These are phyloP conservation scores for Semicossyphus pulcher DNA, from an alignment of 2,113 vertebrate species.

Conservation along the genomic window DNA sequence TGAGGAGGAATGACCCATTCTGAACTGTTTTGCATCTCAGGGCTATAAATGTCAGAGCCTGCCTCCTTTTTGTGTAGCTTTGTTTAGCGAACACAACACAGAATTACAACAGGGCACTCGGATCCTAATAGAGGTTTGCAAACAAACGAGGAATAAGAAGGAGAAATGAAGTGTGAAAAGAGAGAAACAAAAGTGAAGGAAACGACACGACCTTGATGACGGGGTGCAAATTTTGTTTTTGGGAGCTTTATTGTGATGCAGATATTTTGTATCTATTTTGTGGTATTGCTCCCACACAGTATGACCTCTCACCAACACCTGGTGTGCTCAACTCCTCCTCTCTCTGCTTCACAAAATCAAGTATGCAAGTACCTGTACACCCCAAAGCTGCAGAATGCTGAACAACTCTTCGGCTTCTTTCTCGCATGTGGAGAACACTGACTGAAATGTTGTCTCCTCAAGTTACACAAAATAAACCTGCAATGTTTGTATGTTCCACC, in stretches of 20 bases:
- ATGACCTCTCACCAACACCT: neutral
- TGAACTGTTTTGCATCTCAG: constrained; percentile 9
- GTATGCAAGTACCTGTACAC: neutral
- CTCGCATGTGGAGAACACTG: no score
- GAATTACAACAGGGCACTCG: neutral
- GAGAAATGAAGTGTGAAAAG: no score
- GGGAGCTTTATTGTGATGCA: neutral
- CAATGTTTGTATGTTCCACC: no score
- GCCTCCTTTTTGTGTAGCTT: neutral
- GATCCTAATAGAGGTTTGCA: neutral
- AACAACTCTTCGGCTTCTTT: neutral
- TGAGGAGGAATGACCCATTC: constrained; percentile 8
- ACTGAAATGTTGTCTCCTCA: no score
- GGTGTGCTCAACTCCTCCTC: no score
- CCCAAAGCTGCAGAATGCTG: neutral
- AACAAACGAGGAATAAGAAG: neutral
- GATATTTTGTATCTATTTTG: neutral
- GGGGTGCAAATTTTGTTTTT: neutral
- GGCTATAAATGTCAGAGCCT: neutral
- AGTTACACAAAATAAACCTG: no score
- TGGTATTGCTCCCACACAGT: neutral
- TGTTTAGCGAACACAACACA: neutral
- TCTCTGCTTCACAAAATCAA: neutral
- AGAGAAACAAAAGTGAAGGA: no score
- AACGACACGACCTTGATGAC: no score